A percentile compares a stretch with the other conserved stretches of the same genome.
phyloP scores from a whole-genome alignment of 2,888 invertebrate species.

The Girardia tigrina region DNA sequence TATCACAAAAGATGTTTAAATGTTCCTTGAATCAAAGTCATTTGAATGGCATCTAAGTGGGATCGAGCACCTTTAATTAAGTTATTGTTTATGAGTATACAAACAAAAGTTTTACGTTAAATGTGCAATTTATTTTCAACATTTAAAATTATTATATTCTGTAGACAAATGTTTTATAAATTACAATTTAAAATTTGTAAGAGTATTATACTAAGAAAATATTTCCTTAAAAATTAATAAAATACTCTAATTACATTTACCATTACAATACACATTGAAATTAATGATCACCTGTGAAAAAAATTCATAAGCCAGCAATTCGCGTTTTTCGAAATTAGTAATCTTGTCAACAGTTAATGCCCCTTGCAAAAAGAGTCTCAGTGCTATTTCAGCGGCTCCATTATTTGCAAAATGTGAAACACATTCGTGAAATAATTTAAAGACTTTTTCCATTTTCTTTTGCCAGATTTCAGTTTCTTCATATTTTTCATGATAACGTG shows the following conservation, averaged over 20 bases:
- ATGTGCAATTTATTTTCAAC: no score
- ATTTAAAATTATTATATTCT: neutral
- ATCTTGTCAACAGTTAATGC: slow-evolving; percentile 81
- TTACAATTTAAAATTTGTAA: neutral
- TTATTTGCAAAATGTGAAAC: slow-evolving; percentile 84
- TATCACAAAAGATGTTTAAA: no score
- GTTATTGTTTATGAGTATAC: no score
- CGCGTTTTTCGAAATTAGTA: slow-evolving; percentile 72
- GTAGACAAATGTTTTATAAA: neutral
- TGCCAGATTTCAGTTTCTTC: slow-evolving; percentile 83
- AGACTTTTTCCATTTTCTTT: slow-evolving; percentile 90
- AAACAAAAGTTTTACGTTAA: no score
- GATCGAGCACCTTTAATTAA: no score
- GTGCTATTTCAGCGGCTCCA: slow-evolving; percentile 77
- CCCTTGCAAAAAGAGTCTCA: slow-evolving; percentile 83
- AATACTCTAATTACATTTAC: neutral
- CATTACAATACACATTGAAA: neutral
- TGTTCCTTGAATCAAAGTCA: no score
- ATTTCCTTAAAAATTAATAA: neutral
- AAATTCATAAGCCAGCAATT: slow-evolving; percentile 93
- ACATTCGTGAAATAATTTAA: slow-evolving; percentile 90
- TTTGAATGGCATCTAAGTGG: no score
- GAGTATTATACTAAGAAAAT: no score
- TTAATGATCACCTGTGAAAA: slow-evolving; percentile 59
- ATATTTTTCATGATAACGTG: neutral